phyloP scores from a whole-genome alignment of 2,888 invertebrate species.

The Pyralis farinalis region DNA sequence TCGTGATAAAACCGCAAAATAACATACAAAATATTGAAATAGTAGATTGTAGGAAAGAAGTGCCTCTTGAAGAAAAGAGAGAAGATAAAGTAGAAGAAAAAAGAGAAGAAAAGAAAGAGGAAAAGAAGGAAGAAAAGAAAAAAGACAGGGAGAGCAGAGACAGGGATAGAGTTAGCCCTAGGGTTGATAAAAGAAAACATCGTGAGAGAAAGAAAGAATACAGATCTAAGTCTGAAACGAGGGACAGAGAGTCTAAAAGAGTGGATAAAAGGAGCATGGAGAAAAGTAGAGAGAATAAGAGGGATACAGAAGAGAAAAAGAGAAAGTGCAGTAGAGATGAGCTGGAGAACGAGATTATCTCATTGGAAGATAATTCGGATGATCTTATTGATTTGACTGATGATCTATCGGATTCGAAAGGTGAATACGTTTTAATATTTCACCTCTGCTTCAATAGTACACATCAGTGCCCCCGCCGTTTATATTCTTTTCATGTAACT shows the following conservation, averaged over 20 bases:
- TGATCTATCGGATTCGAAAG: conserved; percentile 73
- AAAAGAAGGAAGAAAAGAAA: conserved; percentile 20
- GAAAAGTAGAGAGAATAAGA: conserved; percentile 37
- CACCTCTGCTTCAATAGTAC: too few relatives aligned
- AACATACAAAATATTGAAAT: neutral
- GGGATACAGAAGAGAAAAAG: conserved; percentile 36
- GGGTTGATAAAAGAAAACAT: conserved; percentile 46
- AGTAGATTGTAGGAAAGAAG: neutral
- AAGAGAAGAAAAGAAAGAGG: conserved; percentile 14
- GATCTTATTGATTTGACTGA: conserved; percentile 83
- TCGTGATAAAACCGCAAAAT: conserved; percentile 11
- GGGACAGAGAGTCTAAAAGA: conserved; percentile 26
- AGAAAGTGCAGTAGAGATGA: conserved; percentile 39
- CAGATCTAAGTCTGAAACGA: conserved; percentile 44
- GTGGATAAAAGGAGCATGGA: conserved; percentile 21
- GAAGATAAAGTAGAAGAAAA: conserved; percentile 21
- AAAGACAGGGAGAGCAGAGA: conserved; percentile 23
- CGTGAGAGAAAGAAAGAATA: conserved; percentile 48
- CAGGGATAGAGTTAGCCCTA: conserved; percentile 29
- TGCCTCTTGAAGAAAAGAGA: neutral
- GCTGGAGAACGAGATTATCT: conserved; percentile 60
- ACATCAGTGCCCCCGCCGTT: too few relatives aligned
- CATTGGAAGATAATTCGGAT: conserved; percentile 65
- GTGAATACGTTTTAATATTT: conserved; percentile 36
- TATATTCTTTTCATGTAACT: too few relatives aligned